A percentile compares a stretch with the other conserved stretches of the same genome.
Conservation (phyloP, 2,797 vertebrate genomes). For the Acrossocheilus wenchowensis region DNA sequence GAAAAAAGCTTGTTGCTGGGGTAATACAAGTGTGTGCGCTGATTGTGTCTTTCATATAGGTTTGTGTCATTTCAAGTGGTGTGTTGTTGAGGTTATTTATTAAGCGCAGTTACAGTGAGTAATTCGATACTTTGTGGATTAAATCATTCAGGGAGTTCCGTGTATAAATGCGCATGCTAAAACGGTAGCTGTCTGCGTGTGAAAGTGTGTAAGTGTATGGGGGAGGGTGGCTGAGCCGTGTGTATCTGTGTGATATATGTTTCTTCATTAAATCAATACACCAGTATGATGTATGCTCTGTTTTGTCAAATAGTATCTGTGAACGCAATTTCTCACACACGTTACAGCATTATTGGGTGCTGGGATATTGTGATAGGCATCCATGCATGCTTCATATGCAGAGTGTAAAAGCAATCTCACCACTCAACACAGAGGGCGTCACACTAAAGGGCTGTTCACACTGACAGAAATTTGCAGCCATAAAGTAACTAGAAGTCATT, state of each 20-base stretch:
- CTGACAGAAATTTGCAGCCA: not conserved
- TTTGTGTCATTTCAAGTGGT: not conserved
- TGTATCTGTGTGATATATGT: slow-evolving; percentile 21
- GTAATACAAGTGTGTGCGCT: slow-evolving; percentile 50
- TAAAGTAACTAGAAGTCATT: not conserved
- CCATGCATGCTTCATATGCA: not conserved
- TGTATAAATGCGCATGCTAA: not conserved
- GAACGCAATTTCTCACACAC: slow-evolving; percentile 11
- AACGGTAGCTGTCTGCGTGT: not conserved
- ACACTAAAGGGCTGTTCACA: not conserved
- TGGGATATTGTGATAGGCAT: slow-evolving; percentile 16
- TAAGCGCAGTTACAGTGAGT: not conserved
- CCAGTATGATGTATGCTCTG: slow-evolving; percentile 36
- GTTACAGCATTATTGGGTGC: not conserved
- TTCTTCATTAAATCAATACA: slow-evolving; percentile 39
- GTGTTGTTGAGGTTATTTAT: slow-evolving; percentile 2
- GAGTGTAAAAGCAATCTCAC: not conserved
- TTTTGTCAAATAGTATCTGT: slow-evolving; percentile 17
- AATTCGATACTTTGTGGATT: not conserved
- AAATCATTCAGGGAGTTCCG: not conserved
- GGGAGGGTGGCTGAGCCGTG: not conserved
- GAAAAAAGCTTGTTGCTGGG: slow-evolving; percentile 61
- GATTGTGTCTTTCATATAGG: not conserved
- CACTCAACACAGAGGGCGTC: not conserved
- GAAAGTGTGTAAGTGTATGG: not conserved